Conservation (phyloP, 1,140 invertebrate genomes). For the Medauroidea extradentata region DNA sequence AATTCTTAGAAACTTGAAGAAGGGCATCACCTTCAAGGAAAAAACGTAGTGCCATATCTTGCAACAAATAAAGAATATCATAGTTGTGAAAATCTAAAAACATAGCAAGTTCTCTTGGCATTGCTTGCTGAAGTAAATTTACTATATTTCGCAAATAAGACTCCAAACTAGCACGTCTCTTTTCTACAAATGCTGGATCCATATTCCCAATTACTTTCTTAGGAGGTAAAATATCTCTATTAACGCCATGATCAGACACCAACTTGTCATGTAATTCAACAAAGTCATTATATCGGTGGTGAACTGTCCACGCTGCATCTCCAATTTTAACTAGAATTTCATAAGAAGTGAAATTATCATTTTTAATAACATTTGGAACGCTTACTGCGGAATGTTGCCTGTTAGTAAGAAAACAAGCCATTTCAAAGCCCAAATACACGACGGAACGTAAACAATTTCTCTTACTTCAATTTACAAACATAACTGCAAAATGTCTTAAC, state of each 20-base stretch:
- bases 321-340: constrained; percentile 62
- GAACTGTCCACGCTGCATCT: constrained; percentile 71
- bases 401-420: constrained; percentile 60
- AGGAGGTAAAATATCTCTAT: constrained; percentile 80
- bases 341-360: constrained; percentile 60
- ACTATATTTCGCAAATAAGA: constrained; percentile 74
- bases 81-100: constrained; percentile 79
- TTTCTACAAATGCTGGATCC: constrained; percentile 79
- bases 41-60: constrained; percentile 68
- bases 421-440: no score
- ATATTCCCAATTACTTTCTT: constrained; percentile 84
- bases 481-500: no score
- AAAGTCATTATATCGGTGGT: constrained; percentile 86
- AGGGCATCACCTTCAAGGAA: constrained; percentile 64
- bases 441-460: no score
- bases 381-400: constrained; percentile 52
- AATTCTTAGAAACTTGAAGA: constrained; percentile 53
- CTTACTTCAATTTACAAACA: no score
- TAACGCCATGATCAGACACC: constrained; percentile 68
- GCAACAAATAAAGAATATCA: constrained; percentile 75
- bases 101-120: constrained; percentile 68
- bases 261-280: constrained; percentile 80
- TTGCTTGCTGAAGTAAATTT: constrained; percentile 63
- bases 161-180: constrained; percentile 71
- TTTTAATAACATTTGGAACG: constrained; percentile 52